phyloP scores from a whole-genome alignment of 2,113 vertebrate genomes.

The Brevimyrus niger region DNA sequence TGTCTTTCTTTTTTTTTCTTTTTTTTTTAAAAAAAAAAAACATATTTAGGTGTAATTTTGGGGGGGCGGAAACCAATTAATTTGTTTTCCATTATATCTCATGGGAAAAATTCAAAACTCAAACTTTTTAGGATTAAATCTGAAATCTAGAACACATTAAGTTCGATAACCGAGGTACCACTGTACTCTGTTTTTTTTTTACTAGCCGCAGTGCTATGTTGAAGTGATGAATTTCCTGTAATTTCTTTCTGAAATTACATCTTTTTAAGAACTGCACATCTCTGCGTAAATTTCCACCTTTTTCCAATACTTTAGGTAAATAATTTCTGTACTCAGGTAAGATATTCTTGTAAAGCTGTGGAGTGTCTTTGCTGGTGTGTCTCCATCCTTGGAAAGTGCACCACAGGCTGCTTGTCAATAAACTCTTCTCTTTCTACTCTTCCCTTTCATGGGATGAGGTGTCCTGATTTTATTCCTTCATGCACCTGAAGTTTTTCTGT shows the following conservation, averaged over 20 bases:
- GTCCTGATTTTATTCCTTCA: slow-evolving; percentile 10
- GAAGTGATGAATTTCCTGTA: neutral
- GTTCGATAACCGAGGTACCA: no score
- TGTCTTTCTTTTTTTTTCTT: no score
- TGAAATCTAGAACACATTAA: no score
- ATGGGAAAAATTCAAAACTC: no score
- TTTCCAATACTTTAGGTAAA: neutral
- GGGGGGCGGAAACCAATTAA: no score
- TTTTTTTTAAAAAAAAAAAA: no score
- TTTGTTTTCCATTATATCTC: no score
- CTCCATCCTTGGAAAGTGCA: neutral
- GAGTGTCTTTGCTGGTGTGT: neutral
- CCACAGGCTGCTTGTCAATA: slow-evolving; percentile 8
- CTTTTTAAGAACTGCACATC: neutral
- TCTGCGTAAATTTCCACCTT: neutral
- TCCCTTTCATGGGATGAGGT: neutral
- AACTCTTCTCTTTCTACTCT: neutral
- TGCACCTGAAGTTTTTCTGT: neutral
- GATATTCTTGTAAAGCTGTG: neutral
- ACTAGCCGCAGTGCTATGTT: neutral
- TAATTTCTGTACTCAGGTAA: neutral
- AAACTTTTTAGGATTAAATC: no score
- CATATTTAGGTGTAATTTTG: no score
- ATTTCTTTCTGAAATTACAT: neutral
- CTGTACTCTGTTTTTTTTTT: no score